Evolutionary conservation across 2,113 vertebrate species (phyloP), one percentile per base, ranked within the genome.

Genomic region (Anser cygnoides): DNA sequence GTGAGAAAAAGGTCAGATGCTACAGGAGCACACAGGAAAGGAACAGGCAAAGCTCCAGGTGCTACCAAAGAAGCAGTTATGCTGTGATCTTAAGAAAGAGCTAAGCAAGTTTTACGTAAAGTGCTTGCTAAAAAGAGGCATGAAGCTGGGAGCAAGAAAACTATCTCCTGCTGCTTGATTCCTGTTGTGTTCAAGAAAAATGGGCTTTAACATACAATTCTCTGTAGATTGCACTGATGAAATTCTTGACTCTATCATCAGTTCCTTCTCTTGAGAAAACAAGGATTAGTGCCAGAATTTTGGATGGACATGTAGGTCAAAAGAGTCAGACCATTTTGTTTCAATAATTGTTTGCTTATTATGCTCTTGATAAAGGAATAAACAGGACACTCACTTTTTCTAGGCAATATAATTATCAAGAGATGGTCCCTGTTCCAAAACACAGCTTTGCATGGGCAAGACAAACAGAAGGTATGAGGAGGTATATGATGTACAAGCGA

Each of bases 181-280:
- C 89, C 77, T 83, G 70, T 87, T 87, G 84, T 57, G 84, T 37
- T 92, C 35, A 78, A 39, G 87, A 88, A 92, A 94, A 92, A 72
- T 41, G 61, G 33, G n/a, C 86, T 94, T 92, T 95, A 87, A 75
- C 70, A 39, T 63, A 37, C 46, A 72, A 35, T 92, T 91, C 87
- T 26, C 49, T 76, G 87, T 77, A 87, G 91, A 89, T 84, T 82
- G 77, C 21, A 49, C 54, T 65, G n/a, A 73, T 70, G 84, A 93
- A 68, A 87, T 89, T 72, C 44, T 3, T 7, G 54, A 17, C 61
- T 92, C 49, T 44, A 44, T 84, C 57, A 84, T 71, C 35, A 65
- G 50, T 92, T 92, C 35, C 23, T 84, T 17, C 73, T 92, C 83
- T 58, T 86, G 37, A 86, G 41, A 61, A 92, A 92, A 61, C 14